A percentile compares a stretch with the other conserved stretches of the same genome.
These are phyloP conservation scores for Mesoclemmys tuberculata DNA, from an alignment of 2,113 vertebrate species.

Conservation along the genomic window DNA sequence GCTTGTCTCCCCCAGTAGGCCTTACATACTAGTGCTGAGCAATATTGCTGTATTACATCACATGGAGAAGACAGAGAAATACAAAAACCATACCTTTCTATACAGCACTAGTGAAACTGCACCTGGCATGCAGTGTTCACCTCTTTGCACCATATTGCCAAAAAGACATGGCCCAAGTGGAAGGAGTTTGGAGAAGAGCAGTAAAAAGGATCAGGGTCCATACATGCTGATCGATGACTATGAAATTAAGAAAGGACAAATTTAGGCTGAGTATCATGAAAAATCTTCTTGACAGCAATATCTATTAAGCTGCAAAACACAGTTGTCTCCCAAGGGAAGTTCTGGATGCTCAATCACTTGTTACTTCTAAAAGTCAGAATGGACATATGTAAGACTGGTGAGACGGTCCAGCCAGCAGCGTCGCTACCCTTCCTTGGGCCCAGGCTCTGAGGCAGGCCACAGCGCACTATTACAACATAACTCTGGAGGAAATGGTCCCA, in stretches of 20 bases:
- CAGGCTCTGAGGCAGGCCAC: no score
- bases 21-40: neutral
- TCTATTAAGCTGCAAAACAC: neutral
- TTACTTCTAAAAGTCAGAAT: neutral
- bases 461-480: no score
- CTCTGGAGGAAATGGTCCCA: neutral
- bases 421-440: no score
- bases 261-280: neutral
- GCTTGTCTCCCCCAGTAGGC: neutral
- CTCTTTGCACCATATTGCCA: neutral
- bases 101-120: neutral
- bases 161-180: rapidly evolving
- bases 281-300: rapidly evolving
- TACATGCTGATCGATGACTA: neutral
- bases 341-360: neutral
- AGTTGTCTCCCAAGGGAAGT: no score
- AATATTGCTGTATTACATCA: neutral
- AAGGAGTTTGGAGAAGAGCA: neutral
- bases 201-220: neutral
- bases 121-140: neutral
- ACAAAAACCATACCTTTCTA: neutral
- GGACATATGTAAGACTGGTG: no score
- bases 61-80: rapidly evolving
- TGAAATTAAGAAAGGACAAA: neutral
- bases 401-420: no score